Base-by-base conservation (phyloP, 2,113 vertebrate species). In the Cynoglossus semilaevis region DNA sequence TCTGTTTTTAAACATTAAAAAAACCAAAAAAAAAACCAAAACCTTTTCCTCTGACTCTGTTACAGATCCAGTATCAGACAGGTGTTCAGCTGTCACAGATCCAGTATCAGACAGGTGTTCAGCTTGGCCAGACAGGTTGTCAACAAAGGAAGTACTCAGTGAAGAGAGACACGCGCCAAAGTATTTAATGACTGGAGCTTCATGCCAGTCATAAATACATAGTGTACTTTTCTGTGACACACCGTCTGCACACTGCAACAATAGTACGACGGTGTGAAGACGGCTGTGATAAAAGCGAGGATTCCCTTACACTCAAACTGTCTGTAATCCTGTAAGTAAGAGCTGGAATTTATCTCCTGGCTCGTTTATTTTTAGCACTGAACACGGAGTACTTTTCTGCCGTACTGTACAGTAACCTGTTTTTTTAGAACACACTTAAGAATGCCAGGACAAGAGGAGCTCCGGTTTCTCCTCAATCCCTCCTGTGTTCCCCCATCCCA, bases 381-480 rank as follows among this genome's bases (percentile, higher is more conserved):
- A 16, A 56, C 38, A 34, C 50, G 44, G 62, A 54, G 42, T 15
- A 51, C 15, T 15, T 63, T 44, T 47, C 14, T 38, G 36, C 51
- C 47, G 29, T 13, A 45, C 49, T 51, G 29, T 13, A 45, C 49
- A 62, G 40, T 57, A 64, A 38, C 51, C 52, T 55, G 57, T 59
- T 58, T 69, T n/a, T 60, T 46, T 47, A 66, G 66, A 60, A 47
- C n/a, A 58, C 72, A 77, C 41, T 51, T 46, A 48, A 77, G 54
- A 66, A 53, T 12, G 10, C 12, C 15, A 52, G 16, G 51, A 47
- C 50, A 17, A 58, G 67, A 67, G 38, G n/a, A 74, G 67, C 65
- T 75, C 61, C 48, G 48, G 60, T 56, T 84, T 80, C 61, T 68
- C 49, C 41, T 80, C 67, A 79, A 67, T 77, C 61, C 67, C 14